phyloP scores from a whole-genome alignment of 1,140 invertebrate species.

The Uloborus diversus region DNA sequence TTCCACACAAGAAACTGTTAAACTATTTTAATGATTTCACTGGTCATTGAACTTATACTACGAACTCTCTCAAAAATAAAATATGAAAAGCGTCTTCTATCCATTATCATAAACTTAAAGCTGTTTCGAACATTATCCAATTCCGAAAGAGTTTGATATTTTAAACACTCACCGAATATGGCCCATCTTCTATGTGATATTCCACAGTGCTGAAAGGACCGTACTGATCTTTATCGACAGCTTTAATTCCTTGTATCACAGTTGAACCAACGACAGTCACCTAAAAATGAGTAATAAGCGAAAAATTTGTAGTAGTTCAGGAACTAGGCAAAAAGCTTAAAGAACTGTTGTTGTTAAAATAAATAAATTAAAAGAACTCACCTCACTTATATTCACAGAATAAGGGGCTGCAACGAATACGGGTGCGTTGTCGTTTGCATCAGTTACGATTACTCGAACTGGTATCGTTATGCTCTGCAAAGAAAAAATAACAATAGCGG shows the following conservation, averaged over 20 bases:
- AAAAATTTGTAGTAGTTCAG: not conserved
- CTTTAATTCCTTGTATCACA: slow-evolving; percentile 79
- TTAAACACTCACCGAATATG: slow-evolving; percentile 78
- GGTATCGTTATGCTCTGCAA: slow-evolving; percentile 84
- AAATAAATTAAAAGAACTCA: slow-evolving; percentile 60
- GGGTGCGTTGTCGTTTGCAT: slow-evolving; percentile 91
- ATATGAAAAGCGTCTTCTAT: no score
- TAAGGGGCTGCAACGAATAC: slow-evolving; percentile 83
- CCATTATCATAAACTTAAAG: no score
- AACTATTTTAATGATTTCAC: no score
- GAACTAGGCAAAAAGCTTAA: not conserved
- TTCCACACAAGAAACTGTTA: no score
- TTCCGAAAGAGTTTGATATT: no score
- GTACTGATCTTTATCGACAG: slow-evolving; percentile 85
- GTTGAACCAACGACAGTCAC: slow-evolving; percentile 83
- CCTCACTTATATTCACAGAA: slow-evolving; percentile 83
- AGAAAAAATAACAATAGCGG: slow-evolving; percentile 1
- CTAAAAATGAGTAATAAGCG: slow-evolving; percentile 62
- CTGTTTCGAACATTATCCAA: no score
- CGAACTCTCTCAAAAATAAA: no score
- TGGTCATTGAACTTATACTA: no score
- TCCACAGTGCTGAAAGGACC: slow-evolving; percentile 89
- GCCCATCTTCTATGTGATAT: slow-evolving; percentile 79
- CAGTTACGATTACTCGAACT: slow-evolving; percentile 88
- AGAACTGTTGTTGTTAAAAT: not conserved